phyloP scores from a whole-genome alignment of 2,888 invertebrate species.

The Acrobasis suavella region DNA sequence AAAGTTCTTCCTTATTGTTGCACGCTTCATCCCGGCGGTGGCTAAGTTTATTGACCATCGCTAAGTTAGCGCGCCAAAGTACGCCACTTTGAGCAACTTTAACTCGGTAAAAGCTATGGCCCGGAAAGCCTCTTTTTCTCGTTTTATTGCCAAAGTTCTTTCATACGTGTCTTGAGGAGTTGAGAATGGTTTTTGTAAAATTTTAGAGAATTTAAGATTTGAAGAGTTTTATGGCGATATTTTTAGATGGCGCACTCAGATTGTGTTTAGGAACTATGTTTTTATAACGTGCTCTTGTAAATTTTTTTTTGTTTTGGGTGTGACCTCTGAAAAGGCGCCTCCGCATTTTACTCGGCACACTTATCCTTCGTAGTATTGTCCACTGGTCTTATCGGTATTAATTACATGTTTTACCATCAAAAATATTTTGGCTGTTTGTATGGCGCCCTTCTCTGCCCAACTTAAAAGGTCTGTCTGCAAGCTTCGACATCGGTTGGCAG shows the following conservation, averaged over 20 bases:
- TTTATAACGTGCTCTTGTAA: too few relatives aligned
- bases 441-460: too few relatives aligned
- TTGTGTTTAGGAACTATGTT: too few relatives aligned
- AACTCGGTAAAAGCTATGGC: slow-evolving; percentile 69
- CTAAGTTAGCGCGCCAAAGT: slow-evolving; percentile 62
- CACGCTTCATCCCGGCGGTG: slow-evolving; percentile 52
- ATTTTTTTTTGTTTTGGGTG: too few relatives aligned
- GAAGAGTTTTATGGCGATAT: slow-evolving; percentile 33
- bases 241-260: too few relatives aligned
- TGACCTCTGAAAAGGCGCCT: too few relatives aligned
- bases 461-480: slow-evolving; percentile 35
- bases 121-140: slow-evolving; percentile 65
- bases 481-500: slow-evolving; percentile 55
- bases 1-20: slow-evolving; percentile 61
- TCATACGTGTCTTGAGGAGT: slow-evolving; percentile 69
- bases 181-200: slow-evolving; percentile 55
- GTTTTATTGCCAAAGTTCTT: slow-evolving; percentile 76
- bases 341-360: too few relatives aligned
- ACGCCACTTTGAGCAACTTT: slow-evolving; percentile 71
- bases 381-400: too few relatives aligned
- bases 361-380: too few relatives aligned
- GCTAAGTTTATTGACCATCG: slow-evolving; percentile 73
- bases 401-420: too few relatives aligned
- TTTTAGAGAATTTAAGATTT: slow-evolving; percentile 25
- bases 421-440: too few relatives aligned